Conservation (phyloP, 2,113 vertebrate species). For the Pleuronectes platessa region DNA sequence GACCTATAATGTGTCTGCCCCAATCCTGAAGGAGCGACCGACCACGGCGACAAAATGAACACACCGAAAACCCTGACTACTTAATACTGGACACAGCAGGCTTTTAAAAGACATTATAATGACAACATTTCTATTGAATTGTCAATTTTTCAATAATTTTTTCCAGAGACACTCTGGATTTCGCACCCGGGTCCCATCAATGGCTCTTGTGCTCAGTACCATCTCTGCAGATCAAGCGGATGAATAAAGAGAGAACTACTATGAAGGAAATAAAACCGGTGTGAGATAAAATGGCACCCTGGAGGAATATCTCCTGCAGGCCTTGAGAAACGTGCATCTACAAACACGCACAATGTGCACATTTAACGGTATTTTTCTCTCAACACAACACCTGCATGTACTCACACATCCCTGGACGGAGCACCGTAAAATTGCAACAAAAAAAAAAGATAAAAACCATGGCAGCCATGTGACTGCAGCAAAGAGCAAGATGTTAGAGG, state of each 20-base stretch:
- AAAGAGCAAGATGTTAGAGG: background rate
- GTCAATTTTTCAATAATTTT: too few species aligned
- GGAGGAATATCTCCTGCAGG: conserved; percentile 50
- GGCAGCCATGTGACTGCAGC: background rate
- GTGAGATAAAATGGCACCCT: conserved; percentile 64
- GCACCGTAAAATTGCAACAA: background rate
- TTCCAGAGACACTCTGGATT: conserved; percentile 4
- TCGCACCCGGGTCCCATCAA: conserved; percentile 53
- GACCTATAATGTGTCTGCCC: too few species aligned
- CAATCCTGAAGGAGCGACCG: too few species aligned
- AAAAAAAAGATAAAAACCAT: background rate
- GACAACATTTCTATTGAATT: too few species aligned
- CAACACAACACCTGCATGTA: conserved; percentile 17
- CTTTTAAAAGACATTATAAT: too few species aligned
- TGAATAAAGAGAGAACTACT: conserved; percentile 64
- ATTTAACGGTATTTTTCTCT: background rate
- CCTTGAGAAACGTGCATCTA: conserved; percentile 25
- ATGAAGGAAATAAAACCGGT: conserved; percentile 64
- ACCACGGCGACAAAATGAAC: too few species aligned
- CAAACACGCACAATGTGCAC: background rate
- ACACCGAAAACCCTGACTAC: too few species aligned
- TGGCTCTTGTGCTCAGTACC: conserved; percentile 61
- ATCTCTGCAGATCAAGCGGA: conserved; percentile 68
- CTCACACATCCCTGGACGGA: too few species aligned
- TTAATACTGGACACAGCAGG: too few species aligned